Evolutionary conservation across 2,888 invertebrate species (phyloP).

Genomic region (Lithosia quadra): DNA sequence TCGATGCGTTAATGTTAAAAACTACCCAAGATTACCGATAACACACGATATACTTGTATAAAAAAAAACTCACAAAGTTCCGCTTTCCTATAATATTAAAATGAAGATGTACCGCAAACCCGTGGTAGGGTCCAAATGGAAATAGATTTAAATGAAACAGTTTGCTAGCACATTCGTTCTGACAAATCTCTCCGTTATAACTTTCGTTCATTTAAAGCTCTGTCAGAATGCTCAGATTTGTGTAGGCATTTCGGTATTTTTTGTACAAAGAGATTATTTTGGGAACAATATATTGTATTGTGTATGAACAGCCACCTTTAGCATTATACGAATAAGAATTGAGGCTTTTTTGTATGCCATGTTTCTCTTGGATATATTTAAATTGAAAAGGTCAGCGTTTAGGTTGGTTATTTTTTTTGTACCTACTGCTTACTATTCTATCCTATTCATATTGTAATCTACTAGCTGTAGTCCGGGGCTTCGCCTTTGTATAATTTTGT

Average conservation of each 20-base stretch:
- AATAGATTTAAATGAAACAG: conserved; percentile 49
- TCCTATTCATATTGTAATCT: too few species aligned
- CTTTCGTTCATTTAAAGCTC: conserved; percentile 32
- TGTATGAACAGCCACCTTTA: conserved; percentile 4
- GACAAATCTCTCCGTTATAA: conserved; percentile 40
- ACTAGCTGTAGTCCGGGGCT: too few species aligned
- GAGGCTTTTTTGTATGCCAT: neutral
- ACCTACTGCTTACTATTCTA: too few species aligned
- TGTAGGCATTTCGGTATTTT: neutral
- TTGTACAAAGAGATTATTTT: neutral
- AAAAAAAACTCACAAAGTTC: too few species aligned
- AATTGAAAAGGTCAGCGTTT: neutral
- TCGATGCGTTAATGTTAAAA: too few species aligned
- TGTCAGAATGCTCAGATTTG: conserved; percentile 21
- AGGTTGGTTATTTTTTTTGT: too few species aligned
- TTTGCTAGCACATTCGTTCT: conserved; percentile 43
- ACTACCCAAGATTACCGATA: too few species aligned
- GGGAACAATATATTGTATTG: conserved; percentile 4
- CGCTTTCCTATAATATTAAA: neutral
- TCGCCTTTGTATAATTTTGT: too few species aligned
- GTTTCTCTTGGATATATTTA: neutral
- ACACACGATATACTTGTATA: too few species aligned
- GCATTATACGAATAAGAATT: conserved; percentile 1
- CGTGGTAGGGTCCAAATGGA: conserved; percentile 23
- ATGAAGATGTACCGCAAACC: neutral